These are phyloP conservation scores for Lepidurus couesii DNA, from an alignment of 1,140 invertebrate species.

Conservation along the genomic window DNA sequence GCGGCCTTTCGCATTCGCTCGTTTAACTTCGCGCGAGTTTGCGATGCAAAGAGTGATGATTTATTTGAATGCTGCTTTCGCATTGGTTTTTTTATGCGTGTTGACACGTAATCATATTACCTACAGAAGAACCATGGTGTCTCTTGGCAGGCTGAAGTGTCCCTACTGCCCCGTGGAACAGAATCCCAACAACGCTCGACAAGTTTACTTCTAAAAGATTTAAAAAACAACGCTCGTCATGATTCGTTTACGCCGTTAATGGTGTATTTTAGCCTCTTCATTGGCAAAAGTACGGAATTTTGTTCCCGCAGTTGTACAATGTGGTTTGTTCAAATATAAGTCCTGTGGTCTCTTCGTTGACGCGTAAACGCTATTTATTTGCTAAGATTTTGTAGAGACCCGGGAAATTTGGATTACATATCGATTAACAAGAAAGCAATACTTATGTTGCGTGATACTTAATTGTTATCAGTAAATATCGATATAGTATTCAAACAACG, in stretches of 20 bases:
- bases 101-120: conserved; percentile 33
- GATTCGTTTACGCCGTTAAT: neutral
- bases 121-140: conserved; percentile 36
- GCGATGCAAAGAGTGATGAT: conserved; percentile 25
- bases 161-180: conserved; percentile 97
- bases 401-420: too few relatives aligned
- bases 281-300: neutral
- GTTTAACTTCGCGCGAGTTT: conserved; percentile 38
- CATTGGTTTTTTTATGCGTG: conserved; percentile 41
- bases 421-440: too few relatives aligned
- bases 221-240: neutral
- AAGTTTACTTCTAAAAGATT: conserved; percentile 73
- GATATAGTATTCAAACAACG: too few relatives aligned
- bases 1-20: neutral
- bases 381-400: too few relatives aligned
- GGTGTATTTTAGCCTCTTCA: neutral
- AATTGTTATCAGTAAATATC: too few relatives aligned
- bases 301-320: too few relatives aligned
- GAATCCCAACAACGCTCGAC: conserved; percentile 80
- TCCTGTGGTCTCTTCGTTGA: too few relatives aligned
- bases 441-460: too few relatives aligned
- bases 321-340: too few relatives aligned
- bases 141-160: conserved; percentile 81
- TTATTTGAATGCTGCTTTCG: conserved; percentile 28
- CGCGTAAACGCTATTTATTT: too few relatives aligned